Base-by-base conservation (phyloP, 2,888 invertebrate species). In the Andrena dorsata region DNA sequence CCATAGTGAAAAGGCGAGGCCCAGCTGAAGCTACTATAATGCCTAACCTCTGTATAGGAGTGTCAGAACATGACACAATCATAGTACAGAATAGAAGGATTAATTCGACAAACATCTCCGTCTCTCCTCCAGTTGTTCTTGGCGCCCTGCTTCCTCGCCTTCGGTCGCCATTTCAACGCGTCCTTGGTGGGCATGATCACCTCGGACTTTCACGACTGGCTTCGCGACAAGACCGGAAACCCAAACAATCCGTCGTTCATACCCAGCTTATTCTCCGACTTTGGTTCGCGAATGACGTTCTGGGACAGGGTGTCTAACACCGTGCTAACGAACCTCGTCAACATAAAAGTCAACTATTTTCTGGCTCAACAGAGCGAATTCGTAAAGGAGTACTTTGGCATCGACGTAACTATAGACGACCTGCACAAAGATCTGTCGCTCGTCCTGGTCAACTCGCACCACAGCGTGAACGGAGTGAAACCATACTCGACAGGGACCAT, bases 391-490 rank as follows among this genome's bases (percentile, higher is more conserved):
- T 41, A 88, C 47, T 90, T 93, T 63, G 90, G 89, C 2, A 61
- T 87, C 2, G 85, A 91, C 0, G 70, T 78, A 0, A 16, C 58
- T 16, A 83, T 88, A 1, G 35, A n/a, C 3, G 90, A 91, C 1
- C 53, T 93, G 3, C 81, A 91, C 41, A 89, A 87, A 16, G 92
- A 93, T 65, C 58, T 94, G 70, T 75, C 91, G 4, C 41, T 94
- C 1, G 86, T 94, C 69, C 92, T 95, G 76, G 93, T 95, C 0
- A 95, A 95, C 88, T 95, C 95, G 30, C 95, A 95, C 91, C 94
- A 94, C 84, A 94, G 95, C 4, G 83, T 95, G 32, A 94, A 94
- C 76, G 95, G 95, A 0, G 93, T 95, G 0, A 94, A 94, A 70
- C 94, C 95, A 0, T 84, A 94, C 68, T 94, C 94, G 0, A 94